Percentiles rank a stretch among this genome's conserved stretches.
These are phyloP conservation scores for Antennarius striatus DNA, from an alignment of 2,113 vertebrate species.

Conservation along the genomic window DNA sequence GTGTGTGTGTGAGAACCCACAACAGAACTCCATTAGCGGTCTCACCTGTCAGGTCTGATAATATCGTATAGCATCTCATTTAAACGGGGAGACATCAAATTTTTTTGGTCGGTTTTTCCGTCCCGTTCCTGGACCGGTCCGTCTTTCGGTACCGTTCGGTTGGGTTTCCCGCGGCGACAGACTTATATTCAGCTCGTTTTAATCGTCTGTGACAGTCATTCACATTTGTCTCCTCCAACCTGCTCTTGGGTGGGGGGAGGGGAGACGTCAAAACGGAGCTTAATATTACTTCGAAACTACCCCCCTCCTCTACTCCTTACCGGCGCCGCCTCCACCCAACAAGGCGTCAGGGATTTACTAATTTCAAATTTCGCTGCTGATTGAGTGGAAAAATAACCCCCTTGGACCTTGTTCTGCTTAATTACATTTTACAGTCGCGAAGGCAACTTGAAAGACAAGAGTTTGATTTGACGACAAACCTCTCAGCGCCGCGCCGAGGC, in stretches of 20 bases:
- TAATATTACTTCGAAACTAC: constrained; percentile 60
- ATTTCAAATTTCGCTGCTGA: constrained; percentile 80
- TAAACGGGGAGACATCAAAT: constrained; percentile 63
- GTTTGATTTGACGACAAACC: constrained; percentile 68
- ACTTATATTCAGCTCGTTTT: constrained; percentile 42
- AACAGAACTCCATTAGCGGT: constrained; percentile 72
- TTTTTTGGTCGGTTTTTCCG: constrained; percentile 45
- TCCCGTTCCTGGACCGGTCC: constrained; percentile 29
- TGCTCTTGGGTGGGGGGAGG: constrained; percentile 56
- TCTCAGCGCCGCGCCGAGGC: constrained; percentile 37
- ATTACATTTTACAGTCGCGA: constrained; percentile 79
- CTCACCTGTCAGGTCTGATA: constrained; percentile 67
- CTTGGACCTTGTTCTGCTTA: constrained; percentile 79
- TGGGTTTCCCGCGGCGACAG: constrained; percentile 13
- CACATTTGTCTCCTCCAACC: constrained; percentile 70
- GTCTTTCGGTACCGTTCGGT: constrained; percentile 46
- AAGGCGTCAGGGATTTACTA: constrained; percentile 73
- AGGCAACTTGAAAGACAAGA: constrained; percentile 77
- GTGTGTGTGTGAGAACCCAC: constrained; percentile 31
- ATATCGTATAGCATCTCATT: constrained; percentile 66
- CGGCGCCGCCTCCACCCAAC: constrained; percentile 28
- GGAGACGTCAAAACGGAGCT: constrained; percentile 51
- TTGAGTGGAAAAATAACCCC: constrained; percentile 73
- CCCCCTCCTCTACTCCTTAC: neutral
- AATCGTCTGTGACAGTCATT: constrained; percentile 71